A percentile compares a stretch with the other conserved stretches of the same genome.
Conservation (phyloP, 35 echinoderm and acorn worm species). For the Eucidaris tribuloides region DNA sequence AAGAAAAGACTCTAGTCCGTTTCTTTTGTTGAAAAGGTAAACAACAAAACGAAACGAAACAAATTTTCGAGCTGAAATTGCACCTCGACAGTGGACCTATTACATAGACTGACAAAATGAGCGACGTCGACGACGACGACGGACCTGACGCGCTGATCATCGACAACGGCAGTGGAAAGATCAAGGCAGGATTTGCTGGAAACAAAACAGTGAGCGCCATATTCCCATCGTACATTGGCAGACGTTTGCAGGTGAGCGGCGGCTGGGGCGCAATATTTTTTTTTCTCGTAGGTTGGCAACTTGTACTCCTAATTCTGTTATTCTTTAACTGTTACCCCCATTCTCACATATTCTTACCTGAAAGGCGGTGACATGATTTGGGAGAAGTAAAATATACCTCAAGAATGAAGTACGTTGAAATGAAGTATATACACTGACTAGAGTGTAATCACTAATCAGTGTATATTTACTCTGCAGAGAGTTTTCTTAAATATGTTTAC, state of each 20-base stretch:
- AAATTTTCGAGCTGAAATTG: background rate
- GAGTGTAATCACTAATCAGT: too few relatives aligned
- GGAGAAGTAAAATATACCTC: too few relatives aligned
- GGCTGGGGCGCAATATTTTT: too few relatives aligned
- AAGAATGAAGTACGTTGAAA: too few relatives aligned
- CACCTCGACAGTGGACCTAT: background rate
- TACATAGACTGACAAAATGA: background rate
- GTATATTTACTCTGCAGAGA: too few relatives aligned
- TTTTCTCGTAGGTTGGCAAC: too few relatives aligned
- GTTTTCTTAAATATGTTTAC: too few relatives aligned
- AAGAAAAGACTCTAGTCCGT: background rate
- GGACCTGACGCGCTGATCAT: background rate
- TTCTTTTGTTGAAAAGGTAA: background rate
- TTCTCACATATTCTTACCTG: too few relatives aligned
- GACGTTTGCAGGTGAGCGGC: background rate
- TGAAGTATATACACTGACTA: too few relatives aligned
- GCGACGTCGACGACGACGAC: background rate
- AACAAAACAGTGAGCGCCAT: background rate
- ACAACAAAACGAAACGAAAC: background rate
- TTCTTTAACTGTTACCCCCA: too few relatives aligned
- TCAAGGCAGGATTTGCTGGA: constrained; percentile 4
- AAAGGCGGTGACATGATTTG: too few relatives aligned
- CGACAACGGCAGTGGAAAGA: constrained; percentile 3
- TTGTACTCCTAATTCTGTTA: too few relatives aligned
- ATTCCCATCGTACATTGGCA: background rate